These are phyloP conservation scores for Stenodema calcarata DNA, from an alignment of 2,888 invertebrate genomes.

Conservation along the genomic window DNA sequence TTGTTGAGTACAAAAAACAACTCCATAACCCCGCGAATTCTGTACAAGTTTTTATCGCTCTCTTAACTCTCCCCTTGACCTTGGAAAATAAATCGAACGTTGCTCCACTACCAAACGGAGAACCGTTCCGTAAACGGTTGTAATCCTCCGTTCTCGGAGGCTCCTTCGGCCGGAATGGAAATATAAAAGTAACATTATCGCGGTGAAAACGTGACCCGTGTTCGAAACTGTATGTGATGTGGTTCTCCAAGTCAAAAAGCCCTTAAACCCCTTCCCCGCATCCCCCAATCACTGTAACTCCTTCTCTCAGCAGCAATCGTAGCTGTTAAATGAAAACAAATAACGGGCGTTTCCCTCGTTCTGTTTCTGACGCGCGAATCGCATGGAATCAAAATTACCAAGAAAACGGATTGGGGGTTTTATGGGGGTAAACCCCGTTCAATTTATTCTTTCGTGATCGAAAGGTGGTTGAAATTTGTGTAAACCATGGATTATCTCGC, in stretches of 20 bases:
- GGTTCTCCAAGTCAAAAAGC: background rate
- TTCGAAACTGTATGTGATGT: background rate
- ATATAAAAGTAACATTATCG: constrained; percentile 29
- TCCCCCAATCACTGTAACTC: too few relatives aligned
- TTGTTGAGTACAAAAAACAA: too few relatives aligned
- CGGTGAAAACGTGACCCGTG: background rate
- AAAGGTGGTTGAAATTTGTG: too few relatives aligned
- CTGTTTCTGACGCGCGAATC: background rate
- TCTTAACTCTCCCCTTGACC: background rate
- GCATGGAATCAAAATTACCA: too few relatives aligned
- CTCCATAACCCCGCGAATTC: too few relatives aligned
- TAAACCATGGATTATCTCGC: too few relatives aligned
- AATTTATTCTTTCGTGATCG: too few relatives aligned
- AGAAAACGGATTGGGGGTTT: too few relatives aligned
- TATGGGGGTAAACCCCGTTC: too few relatives aligned
- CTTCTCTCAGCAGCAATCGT: background rate
- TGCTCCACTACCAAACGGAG: background rate
- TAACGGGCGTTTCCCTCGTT: background rate
- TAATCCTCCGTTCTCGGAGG: constrained; percentile 52
- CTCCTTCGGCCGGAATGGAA: background rate
- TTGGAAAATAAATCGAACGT: background rate
- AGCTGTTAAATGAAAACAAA: background rate
- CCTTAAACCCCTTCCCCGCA: too few relatives aligned
- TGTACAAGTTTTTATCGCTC: too few relatives aligned
- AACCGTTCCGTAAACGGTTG: constrained; percentile 49